phyloP scores from a whole-genome alignment of 2,888 invertebrate genomes.

The Cephalotes varians region DNA sequence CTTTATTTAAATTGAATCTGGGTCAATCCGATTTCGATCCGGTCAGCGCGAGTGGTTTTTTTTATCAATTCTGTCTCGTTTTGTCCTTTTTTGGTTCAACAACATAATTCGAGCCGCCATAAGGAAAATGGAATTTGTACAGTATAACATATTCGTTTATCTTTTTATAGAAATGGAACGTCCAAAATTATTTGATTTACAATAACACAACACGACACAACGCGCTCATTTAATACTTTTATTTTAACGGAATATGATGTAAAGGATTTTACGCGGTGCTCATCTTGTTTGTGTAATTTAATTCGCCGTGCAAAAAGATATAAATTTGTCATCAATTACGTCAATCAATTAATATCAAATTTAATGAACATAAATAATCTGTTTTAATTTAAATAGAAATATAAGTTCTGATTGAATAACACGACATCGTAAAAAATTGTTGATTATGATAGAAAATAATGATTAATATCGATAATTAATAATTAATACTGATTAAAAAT shows the following conservation, averaged over 20 bases:
- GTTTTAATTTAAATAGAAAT: slow-evolving; percentile 4
- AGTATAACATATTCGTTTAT: not conserved
- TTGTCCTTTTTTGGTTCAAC: slow-evolving; percentile 5
- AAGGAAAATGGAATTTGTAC: slow-evolving; percentile 26
- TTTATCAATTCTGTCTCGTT: slow-evolving; percentile 1
- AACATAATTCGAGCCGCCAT: slow-evolving; percentile 43
- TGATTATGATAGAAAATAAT: slow-evolving; percentile 4
- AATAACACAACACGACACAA: not conserved
- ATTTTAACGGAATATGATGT: slow-evolving; percentile 12
- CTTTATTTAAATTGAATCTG: not conserved
- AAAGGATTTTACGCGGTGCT: not conserved
- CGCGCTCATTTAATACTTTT: not conserved
- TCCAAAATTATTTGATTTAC: slow-evolving; percentile 13
- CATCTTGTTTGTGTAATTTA: slow-evolving; percentile 21
- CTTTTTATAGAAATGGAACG: not conserved
- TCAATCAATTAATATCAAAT: slow-evolving; percentile 14
- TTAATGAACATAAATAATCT: slow-evolving; percentile 28
- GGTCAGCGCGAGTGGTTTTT: too few relatives aligned
- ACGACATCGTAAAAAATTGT: not conserved
- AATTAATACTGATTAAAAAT: slow-evolving; percentile 18
- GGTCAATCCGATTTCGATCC: not conserved
- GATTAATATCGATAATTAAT: too few relatives aligned
- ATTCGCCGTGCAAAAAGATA: slow-evolving; percentile 7
- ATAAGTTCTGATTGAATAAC: not conserved
- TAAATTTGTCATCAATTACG: slow-evolving; percentile 13